Base-by-base conservation (phyloP, 2,797 vertebrate genomes). In the Falco rusticolus region DNA sequence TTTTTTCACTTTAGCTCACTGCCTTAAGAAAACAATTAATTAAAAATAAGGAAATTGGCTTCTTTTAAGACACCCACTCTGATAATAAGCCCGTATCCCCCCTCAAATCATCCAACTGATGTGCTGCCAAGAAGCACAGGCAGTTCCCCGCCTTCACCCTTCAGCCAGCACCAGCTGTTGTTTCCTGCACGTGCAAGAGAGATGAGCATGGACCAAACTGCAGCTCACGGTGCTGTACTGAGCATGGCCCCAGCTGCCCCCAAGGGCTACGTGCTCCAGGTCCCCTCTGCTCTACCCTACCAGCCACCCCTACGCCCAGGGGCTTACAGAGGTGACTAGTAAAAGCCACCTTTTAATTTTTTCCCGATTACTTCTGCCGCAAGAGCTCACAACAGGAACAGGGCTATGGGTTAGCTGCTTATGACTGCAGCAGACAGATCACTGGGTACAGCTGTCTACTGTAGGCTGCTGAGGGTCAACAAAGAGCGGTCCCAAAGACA, bases 361-460 rank as follows among this genome's bases (percentile, higher is more conserved):
- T 45, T 83, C 53, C 12, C n/a, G 34, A 13, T 37, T 45, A 53
- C 41, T 79, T 83, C 48, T 50, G 20, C n/a, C 3, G 5, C 29
- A 8, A 29, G 16, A 56, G 50, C 47, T 85, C 29, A 25, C 20
- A 65, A 8, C 5, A 28, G 54, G 15, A 22, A n/a, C 43, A 24
- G 1, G 3, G 15, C 5, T 16, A 33, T 12, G 11, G 39, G 6
- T 33, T 71, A 26, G 10, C 10, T 41, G 14, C 56, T 60, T 65
- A 28, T 20, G 18, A 57, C 11, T 2, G 1, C 34, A 59, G 6
- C 1, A 6, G 34, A 21, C 7, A 2, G 14, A 39, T 21, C 21
- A 18, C 34, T 22, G 34, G 4, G 16, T 26, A 43, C 28, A 72
- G 11, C 33, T 54, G 41, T 45, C 25, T 85, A 10, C 45, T 63